Evolutionary conservation across 2,113 vertebrate species (phyloP).

Genomic region (Mionectes macconnelli): DNA sequence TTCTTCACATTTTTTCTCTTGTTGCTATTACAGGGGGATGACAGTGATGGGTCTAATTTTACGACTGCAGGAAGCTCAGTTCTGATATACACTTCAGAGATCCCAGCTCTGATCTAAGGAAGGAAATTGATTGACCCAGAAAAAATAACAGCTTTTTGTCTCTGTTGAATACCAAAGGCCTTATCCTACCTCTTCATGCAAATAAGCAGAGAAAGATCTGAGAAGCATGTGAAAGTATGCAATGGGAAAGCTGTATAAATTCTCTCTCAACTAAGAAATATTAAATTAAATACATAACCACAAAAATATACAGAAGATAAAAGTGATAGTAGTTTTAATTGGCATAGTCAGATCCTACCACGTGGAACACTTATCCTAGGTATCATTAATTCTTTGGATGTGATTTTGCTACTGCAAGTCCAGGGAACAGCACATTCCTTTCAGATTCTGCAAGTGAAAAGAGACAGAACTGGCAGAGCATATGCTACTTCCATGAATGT

Average conservation of each 20-base stretch:
- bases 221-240: not conserved
- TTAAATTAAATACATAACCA: not conserved
- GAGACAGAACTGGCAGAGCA: slow-evolving; percentile 49
- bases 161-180: slow-evolving; percentile 11
- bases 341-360: not conserved
- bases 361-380: not conserved
- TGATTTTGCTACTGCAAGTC: slow-evolving; percentile 1
- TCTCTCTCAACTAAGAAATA: not conserved
- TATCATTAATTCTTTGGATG: not conserved
- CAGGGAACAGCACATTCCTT: slow-evolving; percentile 34
- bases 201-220: slow-evolving; percentile 11
- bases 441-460: slow-evolving; percentile 26
- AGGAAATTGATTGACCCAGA: slow-evolving; percentile 51
- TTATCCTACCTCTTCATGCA: slow-evolving; percentile 20
- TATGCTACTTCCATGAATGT: slow-evolving; percentile 46
- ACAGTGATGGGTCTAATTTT: slow-evolving; percentile 26
- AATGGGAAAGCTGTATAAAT: not conserved
- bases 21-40: not conserved
- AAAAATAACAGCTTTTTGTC: slow-evolving; percentile 40
- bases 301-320: not conserved
- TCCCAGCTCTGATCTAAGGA: slow-evolving; percentile 37
- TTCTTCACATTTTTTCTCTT: not conserved
- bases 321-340: not conserved
- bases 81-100: slow-evolving; percentile 27
- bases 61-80: not conserved